Evolutionary conservation across 2,888 invertebrate species (phyloP).

Genomic region (Cephus sareptanus): DNA sequence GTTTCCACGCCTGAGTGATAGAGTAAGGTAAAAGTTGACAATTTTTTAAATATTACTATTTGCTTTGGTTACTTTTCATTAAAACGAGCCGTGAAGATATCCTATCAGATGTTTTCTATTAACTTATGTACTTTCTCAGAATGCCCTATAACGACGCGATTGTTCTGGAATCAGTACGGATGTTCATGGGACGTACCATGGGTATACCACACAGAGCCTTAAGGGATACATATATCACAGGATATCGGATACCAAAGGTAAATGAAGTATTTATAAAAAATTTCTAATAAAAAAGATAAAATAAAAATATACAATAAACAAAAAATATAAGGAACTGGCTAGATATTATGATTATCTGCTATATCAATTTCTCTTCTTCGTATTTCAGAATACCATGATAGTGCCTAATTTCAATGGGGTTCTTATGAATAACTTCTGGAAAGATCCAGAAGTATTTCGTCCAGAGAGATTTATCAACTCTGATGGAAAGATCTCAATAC

Average conservation of each 20-base stretch:
- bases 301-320: background rate
- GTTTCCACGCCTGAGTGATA: conserved; percentile 77
- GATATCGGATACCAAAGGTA: conserved; percentile 83
- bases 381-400: conserved; percentile 81
- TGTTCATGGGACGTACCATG: conserved; percentile 83
- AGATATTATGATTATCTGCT: conserved; percentile 1
- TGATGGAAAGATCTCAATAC: conserved; percentile 70
- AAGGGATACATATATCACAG: conserved; percentile 77
- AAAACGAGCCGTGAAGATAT: background rate
- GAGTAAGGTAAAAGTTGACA: conserved; percentile 69
- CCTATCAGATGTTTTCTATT: conserved; percentile 7
- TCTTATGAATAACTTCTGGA: conserved; percentile 77
- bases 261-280: conserved; percentile 15
- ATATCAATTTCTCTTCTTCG: background rate
- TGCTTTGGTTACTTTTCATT: background rate
- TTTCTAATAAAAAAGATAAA: background rate
- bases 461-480: conserved; percentile 80
- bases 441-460: conserved; percentile 77
- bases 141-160: conserved; percentile 86
- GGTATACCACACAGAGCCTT: conserved; percentile 84
- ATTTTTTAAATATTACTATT: conserved; percentile 10
- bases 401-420: conserved; percentile 80
- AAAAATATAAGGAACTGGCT: background rate
- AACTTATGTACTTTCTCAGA: conserved; percentile 64
- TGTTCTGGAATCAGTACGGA: conserved; percentile 80